Evolutionary conservation across 2,888 invertebrate species (phyloP).

Genomic region (Torymus tubicola): DNA sequence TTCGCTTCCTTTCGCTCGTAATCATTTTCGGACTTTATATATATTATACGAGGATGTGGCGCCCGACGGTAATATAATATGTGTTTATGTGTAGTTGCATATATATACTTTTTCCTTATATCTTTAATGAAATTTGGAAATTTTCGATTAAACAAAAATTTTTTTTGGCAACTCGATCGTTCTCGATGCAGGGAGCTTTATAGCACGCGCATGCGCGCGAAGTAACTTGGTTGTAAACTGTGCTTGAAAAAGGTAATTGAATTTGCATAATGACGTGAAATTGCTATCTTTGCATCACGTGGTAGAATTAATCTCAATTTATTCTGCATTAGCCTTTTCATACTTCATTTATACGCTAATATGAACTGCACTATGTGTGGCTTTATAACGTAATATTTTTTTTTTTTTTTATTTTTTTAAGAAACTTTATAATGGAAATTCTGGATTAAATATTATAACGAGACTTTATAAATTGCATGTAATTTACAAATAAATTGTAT

Average conservation of each 20-base stretch:
- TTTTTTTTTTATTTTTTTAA: no score
- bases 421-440: no score
- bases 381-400: no score
- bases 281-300: neutral
- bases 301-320: constrained; percentile 21
- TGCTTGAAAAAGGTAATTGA: constrained; percentile 5
- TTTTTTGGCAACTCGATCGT: no score
- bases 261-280: constrained; percentile 24
- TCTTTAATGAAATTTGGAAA: no score
- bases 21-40: constrained; percentile 32
- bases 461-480: no score
- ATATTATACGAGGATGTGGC: constrained; percentile 7
- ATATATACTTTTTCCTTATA: neutral
- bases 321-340: constrained; percentile 19
- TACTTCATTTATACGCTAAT: constrained; percentile 1
- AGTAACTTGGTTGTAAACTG: neutral
- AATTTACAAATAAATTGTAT: no score
- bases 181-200: neutral
- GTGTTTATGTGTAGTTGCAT: neutral
- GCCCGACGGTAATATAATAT: constrained; percentile 28
- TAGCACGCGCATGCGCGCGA: neutral
- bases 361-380: neutral
- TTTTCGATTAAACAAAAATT: neutral
- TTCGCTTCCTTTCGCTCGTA: neutral
- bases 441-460: no score